Evolutionary conservation across 2,888 invertebrate genomes (phyloP).

Genomic region (Nemotelus nigrinus): DNA sequence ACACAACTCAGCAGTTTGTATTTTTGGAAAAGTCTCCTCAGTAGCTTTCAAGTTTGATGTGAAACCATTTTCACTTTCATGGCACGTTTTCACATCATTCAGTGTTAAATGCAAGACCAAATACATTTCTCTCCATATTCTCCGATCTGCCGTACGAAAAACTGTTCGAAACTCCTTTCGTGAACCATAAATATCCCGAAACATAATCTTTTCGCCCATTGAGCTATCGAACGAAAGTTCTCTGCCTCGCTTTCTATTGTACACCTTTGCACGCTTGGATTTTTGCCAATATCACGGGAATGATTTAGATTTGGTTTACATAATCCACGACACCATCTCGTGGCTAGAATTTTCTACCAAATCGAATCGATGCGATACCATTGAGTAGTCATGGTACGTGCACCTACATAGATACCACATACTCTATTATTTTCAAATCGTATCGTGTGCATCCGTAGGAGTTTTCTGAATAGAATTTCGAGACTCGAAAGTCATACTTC

Average conservation of each 20-base stretch:
- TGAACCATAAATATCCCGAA: conserved; percentile 16
- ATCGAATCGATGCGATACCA: conserved; percentile 13
- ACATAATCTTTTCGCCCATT: conserved; percentile 17
- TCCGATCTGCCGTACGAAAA: not conserved
- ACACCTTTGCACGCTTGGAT: not conserved
- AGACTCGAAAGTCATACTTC: not conserved
- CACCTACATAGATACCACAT: not conserved
- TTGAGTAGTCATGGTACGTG: not conserved
- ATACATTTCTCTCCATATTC: not conserved
- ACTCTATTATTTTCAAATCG: conserved; percentile 28
- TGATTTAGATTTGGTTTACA: conserved; percentile 37
- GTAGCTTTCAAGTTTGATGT: too few relatives aligned
- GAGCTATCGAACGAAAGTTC: not conserved
- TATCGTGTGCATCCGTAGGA: too few relatives aligned
- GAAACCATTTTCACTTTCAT: too few relatives aligned
- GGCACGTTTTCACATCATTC: too few relatives aligned
- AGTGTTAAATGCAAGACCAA: too few relatives aligned
- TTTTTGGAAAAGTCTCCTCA: too few relatives aligned
- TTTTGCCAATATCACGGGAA: conserved; percentile 17
- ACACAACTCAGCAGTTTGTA: too few relatives aligned
- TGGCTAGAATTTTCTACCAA: conserved; percentile 6
- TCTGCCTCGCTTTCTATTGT: not conserved
- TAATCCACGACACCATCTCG: conserved; percentile 30
- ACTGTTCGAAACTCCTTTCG: not conserved
- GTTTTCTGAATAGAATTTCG: not conserved